Evolutionary conservation across 2,113 vertebrate genomes (phyloP).

Genomic region (Anseranas semipalmata): DNA sequence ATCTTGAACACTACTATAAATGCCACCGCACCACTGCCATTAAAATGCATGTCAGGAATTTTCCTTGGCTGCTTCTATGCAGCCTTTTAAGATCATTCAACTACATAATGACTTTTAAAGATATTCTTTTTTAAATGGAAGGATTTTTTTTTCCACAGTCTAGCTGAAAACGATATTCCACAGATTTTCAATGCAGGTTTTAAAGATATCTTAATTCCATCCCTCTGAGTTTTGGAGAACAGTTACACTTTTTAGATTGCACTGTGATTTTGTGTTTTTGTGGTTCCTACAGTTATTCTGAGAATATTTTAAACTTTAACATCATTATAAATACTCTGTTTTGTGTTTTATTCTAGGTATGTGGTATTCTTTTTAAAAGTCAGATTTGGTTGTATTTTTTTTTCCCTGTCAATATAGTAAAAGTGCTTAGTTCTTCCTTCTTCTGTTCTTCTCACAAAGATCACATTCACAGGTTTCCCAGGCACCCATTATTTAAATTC

Average conservation of each 20-base stretch:
- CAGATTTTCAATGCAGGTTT: constrained; percentile 15
- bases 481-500: neutral
- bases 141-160: neutral
- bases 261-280: neutral
- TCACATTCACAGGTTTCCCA: neutral
- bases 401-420: neutral
- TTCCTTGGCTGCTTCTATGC: neutral
- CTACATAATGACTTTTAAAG: constrained; percentile 62
- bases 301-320: neutral
- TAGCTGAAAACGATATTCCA: constrained; percentile 4
- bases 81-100: constrained; percentile 56
- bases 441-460: neutral
- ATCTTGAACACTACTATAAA: neutral
- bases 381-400: neutral
- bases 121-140: constrained; percentile 62
- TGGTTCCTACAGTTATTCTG: neutral
- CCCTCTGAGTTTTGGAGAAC: neutral
- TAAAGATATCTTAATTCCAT: constrained; percentile 20
- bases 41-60: constrained; percentile 56
- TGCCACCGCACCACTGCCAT: constrained; percentile 26
- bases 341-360: neutral
- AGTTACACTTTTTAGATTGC: neutral
- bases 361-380: neutral
- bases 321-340: neutral
- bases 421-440: neutral